Evolutionary conservation across 1,140 invertebrate species (phyloP).

Genomic region (Lithobius niger): DNA sequence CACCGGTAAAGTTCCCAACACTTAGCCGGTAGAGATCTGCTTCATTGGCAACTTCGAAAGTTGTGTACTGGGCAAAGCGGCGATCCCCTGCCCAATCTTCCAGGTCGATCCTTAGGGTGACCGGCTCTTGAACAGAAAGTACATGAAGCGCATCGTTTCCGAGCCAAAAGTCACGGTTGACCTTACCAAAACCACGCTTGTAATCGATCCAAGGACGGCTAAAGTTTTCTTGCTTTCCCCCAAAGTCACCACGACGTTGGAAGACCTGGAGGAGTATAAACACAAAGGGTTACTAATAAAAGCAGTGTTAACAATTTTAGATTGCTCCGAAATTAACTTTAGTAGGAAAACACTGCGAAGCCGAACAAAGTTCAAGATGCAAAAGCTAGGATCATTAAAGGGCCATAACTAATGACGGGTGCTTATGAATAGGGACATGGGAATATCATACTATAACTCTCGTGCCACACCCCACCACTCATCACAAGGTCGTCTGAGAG

Average conservation of each 20-base stretch:
- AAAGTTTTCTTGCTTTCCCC: slow-evolving; percentile 15
- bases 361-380: background rate
- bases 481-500: too few species aligned
- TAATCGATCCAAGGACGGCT: slow-evolving; percentile 20
- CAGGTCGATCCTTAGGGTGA: slow-evolving; percentile 1
- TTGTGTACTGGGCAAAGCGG: background rate
- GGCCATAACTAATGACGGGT: background rate
- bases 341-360: background rate
- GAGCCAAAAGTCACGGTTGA: slow-evolving; percentile 21
- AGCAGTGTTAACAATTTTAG: background rate
- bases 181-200: slow-evolving; percentile 22
- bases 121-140: slow-evolving; percentile 4
- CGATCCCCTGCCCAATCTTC: background rate
- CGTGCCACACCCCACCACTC: too few species aligned
- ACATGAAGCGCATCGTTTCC: slow-evolving; percentile 11
- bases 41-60: background rate
- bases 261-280: slow-evolving; percentile 16
- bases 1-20: slow-evolving; percentile 1
- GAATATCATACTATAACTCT: background rate
- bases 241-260: slow-evolving; percentile 20
- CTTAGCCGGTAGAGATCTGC: slow-evolving; percentile 1
- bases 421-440: background rate
- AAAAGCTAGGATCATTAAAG: background rate
- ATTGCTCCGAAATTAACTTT: background rate
- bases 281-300: background rate